Conservation (phyloP, 2,113 vertebrate species). For the Euleptes europaea region DNA sequence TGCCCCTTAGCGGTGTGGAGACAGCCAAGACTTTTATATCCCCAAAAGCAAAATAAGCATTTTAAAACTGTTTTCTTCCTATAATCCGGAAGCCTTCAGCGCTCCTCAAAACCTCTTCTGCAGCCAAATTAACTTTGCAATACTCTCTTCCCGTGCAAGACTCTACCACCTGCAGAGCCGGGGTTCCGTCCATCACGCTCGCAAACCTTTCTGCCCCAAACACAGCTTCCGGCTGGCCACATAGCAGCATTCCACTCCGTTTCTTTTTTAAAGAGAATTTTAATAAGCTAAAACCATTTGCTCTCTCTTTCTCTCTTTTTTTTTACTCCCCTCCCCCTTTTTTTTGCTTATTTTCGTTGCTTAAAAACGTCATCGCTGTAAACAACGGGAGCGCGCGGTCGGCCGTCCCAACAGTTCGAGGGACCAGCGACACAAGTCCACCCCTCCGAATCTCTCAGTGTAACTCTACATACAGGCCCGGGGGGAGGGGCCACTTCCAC, state of each 20-base stretch:
- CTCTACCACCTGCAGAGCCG: too few species aligned
- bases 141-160: too few species aligned
- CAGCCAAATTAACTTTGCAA: too few species aligned
- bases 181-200: too few species aligned
- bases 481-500: background rate
- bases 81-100: too few species aligned
- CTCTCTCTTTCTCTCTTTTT: constrained; percentile 25
- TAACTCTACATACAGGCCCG: background rate
- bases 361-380: constrained; percentile 24
- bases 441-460: background rate
- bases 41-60: too few species aligned
- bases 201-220: too few species aligned
- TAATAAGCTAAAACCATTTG: constrained; percentile 11
- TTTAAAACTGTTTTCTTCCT: too few species aligned
- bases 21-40: too few species aligned
- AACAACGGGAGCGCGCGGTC: constrained; percentile 3
- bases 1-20: too few species aligned
- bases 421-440: background rate
- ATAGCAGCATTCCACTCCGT: background rate
- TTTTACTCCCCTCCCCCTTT: background rate
- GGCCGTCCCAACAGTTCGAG: background rate
- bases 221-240: too few species aligned
- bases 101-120: too few species aligned
- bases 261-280: background rate
- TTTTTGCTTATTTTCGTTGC: background rate